A percentile compares a stretch with the other conserved stretches of the same genome.
phyloP scores from a whole-genome alignment of 1,140 invertebrate species.

The Drosophila nikananu region DNA sequence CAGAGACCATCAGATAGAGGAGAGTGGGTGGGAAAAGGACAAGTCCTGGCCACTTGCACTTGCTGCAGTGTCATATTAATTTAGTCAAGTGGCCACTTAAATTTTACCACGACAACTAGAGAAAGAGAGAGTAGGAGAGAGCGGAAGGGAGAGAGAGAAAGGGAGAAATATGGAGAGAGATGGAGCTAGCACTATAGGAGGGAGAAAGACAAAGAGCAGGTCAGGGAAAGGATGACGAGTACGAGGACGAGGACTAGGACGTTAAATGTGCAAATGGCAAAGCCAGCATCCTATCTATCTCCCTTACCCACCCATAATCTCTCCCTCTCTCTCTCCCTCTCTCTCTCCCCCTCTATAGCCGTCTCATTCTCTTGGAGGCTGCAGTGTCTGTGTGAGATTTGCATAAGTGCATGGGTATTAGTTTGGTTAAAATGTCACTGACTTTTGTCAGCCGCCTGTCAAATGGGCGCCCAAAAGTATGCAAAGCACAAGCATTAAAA shows the following conservation, averaged over 20 bases:
- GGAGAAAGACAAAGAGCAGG: neutral
- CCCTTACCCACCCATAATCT: neutral
- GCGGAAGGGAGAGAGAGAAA: no score
- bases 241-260: slow-evolving; percentile 27
- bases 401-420: slow-evolving; percentile 77
- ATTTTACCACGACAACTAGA: slow-evolving; percentile 69
- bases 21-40: slow-evolving; percentile 29
- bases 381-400: slow-evolving; percentile 56
- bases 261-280: slow-evolving; percentile 71
- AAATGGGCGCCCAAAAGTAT: slow-evolving; percentile 49
- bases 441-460: slow-evolving; percentile 66
- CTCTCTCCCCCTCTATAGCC: neutral
- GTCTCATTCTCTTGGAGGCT: slow-evolving; percentile 22
- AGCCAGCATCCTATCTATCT: slow-evolving; percentile 13
- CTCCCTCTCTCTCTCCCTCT: neutral
- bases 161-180: neutral
- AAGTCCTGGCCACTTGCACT: slow-evolving; percentile 68
- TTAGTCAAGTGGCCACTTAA: slow-evolving; percentile 83
- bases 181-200: neutral
- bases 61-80: slow-evolving; percentile 78
- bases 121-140: neutral
- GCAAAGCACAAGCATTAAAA: slow-evolving; percentile 24
- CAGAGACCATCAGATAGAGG: neutral
- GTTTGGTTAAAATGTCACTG: slow-evolving; percentile 70
- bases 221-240: slow-evolving; percentile 21